Conservation (phyloP, 2,797 vertebrate genomes). For the Myotis vivesi region DNA sequence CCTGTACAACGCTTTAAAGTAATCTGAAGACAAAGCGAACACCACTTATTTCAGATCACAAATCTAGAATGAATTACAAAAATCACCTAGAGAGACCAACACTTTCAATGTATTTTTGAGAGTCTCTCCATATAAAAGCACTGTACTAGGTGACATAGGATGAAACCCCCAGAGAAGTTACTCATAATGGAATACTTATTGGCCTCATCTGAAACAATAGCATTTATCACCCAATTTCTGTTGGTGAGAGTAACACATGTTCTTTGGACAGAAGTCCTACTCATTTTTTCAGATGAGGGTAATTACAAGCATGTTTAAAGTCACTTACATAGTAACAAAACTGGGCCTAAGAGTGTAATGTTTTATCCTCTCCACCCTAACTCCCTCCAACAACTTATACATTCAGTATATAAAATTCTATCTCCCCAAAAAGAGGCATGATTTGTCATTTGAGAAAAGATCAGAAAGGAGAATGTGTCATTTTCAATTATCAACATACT, state of each 20-base stretch:
- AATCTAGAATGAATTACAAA: background rate
- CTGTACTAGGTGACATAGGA: background rate
- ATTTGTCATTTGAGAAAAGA: constrained; percentile 25
- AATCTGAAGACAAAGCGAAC: constrained; percentile 29
- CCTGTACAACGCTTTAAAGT: background rate
- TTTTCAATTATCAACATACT: background rate
- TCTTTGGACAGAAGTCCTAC: background rate
- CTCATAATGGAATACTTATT: constrained; percentile 9
- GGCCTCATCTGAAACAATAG: background rate
- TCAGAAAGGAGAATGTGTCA: background rate
- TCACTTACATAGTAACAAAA: background rate
- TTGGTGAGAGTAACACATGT: background rate
- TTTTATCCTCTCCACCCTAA: background rate
- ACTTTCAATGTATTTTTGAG: background rate
- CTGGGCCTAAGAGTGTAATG: background rate
- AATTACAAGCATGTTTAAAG: constrained; percentile 42
- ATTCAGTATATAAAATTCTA: background rate
- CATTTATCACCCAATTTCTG: constrained; percentile 29
- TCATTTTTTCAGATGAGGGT: background rate
- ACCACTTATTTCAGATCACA: constrained; percentile 1
- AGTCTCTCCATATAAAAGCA: constrained; percentile 2
- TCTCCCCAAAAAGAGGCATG: background rate
- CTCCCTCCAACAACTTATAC: background rate
- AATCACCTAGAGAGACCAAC: background rate
- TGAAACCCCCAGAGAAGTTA: background rate